Base-by-base conservation (phyloP, 2,888 invertebrate species). In the Euzetes globulus region DNA sequence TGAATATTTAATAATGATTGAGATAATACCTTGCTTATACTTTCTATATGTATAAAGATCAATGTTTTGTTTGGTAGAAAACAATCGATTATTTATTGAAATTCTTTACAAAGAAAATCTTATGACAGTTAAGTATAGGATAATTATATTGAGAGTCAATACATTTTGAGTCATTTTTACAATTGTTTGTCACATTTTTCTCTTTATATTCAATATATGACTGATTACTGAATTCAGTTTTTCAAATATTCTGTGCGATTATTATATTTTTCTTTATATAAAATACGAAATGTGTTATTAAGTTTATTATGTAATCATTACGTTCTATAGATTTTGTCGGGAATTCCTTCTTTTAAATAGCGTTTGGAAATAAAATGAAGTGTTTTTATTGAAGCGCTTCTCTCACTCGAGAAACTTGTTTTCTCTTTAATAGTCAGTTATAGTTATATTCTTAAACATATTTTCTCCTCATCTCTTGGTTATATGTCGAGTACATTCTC, bases 221-320 rank as follows among this genome's bases (percentile, higher is more conserved):
- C 6, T 19, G n/a, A 50, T 50, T 19, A 50, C 7, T 19, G 19
- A 5, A 11, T 50, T 50, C 5, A n/a, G n/a, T 4, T 19, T 50
- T 50, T 50, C 50, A 50, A 1, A 50, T 17, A 50, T 19, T 50
- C n/a, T 50, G n/a, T 17, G 58, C 22, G 19, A 58, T 58, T 58
- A 25, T 25, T 58, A 58, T 33, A 60, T 60, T 33, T 60, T 60
- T 29, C 22, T 60, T 22, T 60, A n/a, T 60, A 55, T 25, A 55
- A 27, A 33, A 33, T 58, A 58, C 25, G 6, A 4, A 11, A 65
- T 37, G 37, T 65, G 63, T 65, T 65, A 65, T 65, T 65, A 65
- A 65, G 63, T 65, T 19, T 65, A 65, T 65, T 65, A 65, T 65
- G 37, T 37, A 65, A 65, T 65, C 63, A 65, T 65, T 65, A 65